Percentiles rank a stretch among this genome's conserved stretches.
Evolutionary conservation across 1,140 invertebrate species (phyloP).

Genomic region (Drosophila kepulauana): DNA sequence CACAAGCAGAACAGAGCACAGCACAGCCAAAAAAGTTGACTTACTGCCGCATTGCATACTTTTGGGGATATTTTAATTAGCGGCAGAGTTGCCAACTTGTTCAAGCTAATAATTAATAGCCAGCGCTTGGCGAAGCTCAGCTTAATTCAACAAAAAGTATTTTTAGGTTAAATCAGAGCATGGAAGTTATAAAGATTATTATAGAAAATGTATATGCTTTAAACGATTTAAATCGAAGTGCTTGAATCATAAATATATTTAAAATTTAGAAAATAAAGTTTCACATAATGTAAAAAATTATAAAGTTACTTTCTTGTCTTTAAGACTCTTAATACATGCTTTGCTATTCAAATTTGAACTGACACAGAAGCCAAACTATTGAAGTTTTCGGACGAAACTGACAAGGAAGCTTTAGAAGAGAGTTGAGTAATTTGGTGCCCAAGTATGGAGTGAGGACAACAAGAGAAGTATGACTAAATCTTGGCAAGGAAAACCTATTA

Average conservation of each 20-base stretch:
- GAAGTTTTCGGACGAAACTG: constrained; percentile 6
- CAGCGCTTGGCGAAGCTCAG: background rate
- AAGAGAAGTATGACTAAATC: constrained; percentile 49
- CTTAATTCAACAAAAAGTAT: background rate
- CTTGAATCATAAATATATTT: too few species aligned
- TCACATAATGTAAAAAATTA: too few species aligned
- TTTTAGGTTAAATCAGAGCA: too few species aligned
- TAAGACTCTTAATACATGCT: too few species aligned
- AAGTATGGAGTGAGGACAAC: constrained; percentile 33
- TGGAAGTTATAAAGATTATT: background rate
- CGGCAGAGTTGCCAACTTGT: constrained; percentile 19
- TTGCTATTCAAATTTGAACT: background rate
- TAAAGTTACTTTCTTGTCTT: too few species aligned
- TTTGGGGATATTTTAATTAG: constrained; percentile 63
- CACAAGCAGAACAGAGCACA: constrained; percentile 9
- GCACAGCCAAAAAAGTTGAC: constrained; percentile 28
- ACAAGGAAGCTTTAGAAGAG: background rate
- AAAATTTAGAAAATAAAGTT: too few species aligned
- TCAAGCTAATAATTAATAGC: constrained; percentile 40
- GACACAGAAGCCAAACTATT: constrained; percentile 8
- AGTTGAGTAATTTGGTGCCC: constrained; percentile 47
- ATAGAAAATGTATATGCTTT: too few species aligned
- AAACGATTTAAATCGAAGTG: too few species aligned
- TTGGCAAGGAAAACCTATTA: constrained; percentile 77
- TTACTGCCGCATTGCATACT: constrained; percentile 41